Evolutionary conservation across 1,140 invertebrate species (phyloP).

Genomic region (Drosophila nigrodunni): DNA sequence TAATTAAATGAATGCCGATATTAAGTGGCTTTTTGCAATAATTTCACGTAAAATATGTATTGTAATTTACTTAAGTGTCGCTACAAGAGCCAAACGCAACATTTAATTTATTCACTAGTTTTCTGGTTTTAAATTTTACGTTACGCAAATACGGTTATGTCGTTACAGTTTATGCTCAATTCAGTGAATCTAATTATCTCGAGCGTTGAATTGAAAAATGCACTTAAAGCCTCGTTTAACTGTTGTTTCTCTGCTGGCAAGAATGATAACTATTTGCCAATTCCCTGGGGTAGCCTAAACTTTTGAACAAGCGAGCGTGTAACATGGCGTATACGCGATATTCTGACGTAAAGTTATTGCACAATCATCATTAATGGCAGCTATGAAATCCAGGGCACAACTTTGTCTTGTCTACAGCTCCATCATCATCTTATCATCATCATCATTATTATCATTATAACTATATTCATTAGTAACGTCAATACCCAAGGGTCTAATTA

Average conservation of each 20-base stretch:
- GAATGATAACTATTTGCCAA: slow-evolving; percentile 52
- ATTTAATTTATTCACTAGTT: slow-evolving; percentile 59
- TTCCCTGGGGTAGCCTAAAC: slow-evolving; percentile 51
- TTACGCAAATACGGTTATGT: slow-evolving; percentile 68
- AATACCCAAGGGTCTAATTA: slow-evolving; percentile 48
- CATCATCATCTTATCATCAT: slow-evolving; percentile 20
- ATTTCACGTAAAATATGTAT: slow-evolving; percentile 60
- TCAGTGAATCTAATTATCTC: slow-evolving; percentile 62
- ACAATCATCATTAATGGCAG: slow-evolving; percentile 52
- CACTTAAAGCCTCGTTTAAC: slow-evolving; percentile 44
- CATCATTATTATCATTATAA: slow-evolving; percentile 30
- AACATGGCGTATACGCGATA: slow-evolving; percentile 53
- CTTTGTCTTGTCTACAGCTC: slow-evolving; percentile 31
- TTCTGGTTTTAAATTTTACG: slow-evolving; percentile 55
- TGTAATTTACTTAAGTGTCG: slow-evolving; percentile 76
- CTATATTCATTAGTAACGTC: slow-evolving; percentile 37
- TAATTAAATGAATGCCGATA: slow-evolving; percentile 73
- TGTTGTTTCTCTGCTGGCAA: slow-evolving; percentile 1
- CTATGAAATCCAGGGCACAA: slow-evolving; percentile 41
- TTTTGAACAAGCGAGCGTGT: neutral
- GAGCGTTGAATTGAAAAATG: slow-evolving; percentile 26
- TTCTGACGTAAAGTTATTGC: slow-evolving; percentile 14
- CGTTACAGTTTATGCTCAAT: slow-evolving; percentile 57
- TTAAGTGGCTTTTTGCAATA: slow-evolving; percentile 51
- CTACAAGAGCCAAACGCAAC: slow-evolving; percentile 1